Percentiles rank a stretch among this genome's conserved stretches.
Conservation (phyloP, 2,113 vertebrate genomes). For the Saccopteryx bilineata region DNA sequence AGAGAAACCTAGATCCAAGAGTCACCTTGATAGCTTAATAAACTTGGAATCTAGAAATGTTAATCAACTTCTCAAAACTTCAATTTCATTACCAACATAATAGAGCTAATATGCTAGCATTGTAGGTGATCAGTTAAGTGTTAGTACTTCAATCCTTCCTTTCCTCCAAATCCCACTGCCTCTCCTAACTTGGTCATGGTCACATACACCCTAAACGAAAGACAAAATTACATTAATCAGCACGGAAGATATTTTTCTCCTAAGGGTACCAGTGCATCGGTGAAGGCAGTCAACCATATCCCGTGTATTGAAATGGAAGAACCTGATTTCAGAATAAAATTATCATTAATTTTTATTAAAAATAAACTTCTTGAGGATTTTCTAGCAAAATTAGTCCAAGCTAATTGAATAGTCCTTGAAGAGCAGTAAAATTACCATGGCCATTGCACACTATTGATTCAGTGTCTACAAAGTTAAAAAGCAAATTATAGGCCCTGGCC, state of each 20-base stretch:
- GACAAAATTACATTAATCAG: neutral
- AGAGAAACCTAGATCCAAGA: neutral
- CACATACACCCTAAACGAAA: neutral
- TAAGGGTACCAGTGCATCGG: neutral
- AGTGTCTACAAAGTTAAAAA: conserved; percentile 50
- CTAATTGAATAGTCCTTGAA: conserved; percentile 55
- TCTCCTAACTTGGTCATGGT: too few species aligned
- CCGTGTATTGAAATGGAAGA: conserved; percentile 35
- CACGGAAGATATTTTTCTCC: neutral
- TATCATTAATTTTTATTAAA: conserved; percentile 66
- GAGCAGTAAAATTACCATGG: conserved; percentile 36
- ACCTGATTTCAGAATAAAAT: conserved; percentile 50
- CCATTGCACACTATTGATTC: conserved; percentile 52
- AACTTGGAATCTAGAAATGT: neutral
- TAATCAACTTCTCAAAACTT: conserved; percentile 35
- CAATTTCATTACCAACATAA: conserved; percentile 10
- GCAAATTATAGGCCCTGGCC: neutral
- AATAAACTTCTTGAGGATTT: conserved; percentile 55
- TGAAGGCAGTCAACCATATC: neutral
- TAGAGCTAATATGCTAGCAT: neutral
- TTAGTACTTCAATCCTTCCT: neutral
- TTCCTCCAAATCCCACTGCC: neutral
- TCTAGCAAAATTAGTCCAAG: conserved; percentile 64
- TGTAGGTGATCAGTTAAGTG: neutral
- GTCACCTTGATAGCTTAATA: neutral